A percentile compares a stretch with the other conserved stretches of the same genome.
phyloP scores from a whole-genome alignment of 2,888 invertebrate species.

The Leptura quadrifasciata region DNA sequence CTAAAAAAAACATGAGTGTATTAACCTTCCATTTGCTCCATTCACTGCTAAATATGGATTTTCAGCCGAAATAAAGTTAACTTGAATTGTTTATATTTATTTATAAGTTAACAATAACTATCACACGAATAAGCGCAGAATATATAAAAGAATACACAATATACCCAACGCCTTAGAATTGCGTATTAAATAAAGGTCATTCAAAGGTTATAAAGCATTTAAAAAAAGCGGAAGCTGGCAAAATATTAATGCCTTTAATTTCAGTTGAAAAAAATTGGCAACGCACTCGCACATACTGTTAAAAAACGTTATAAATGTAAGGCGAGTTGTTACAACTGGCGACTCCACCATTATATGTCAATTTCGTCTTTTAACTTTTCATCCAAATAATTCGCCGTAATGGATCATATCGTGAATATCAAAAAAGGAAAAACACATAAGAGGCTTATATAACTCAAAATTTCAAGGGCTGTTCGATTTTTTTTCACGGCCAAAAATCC shows the following conservation, averaged over 20 bases:
- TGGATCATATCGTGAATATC: too few relatives aligned
- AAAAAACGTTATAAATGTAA: too few relatives aligned
- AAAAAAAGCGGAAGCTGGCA: background rate
- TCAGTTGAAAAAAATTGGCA: background rate
- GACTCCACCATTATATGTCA: too few relatives aligned
- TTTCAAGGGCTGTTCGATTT: too few relatives aligned
- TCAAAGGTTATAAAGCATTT: background rate
- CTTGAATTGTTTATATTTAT: background rate
- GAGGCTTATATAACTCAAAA: too few relatives aligned
- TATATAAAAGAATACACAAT: background rate
- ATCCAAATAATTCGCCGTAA: too few relatives aligned
- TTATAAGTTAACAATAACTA: background rate
- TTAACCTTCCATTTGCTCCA: slow-evolving; percentile 22
- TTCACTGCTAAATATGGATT: background rate
- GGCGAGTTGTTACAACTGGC: too few relatives aligned
- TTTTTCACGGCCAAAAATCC: too few relatives aligned
- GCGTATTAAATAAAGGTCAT: background rate
- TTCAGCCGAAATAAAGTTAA: background rate
- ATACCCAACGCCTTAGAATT: background rate
- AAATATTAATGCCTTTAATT: background rate
- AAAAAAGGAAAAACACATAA: too few relatives aligned
- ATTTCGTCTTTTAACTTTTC: too few relatives aligned
- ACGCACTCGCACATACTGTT: too few relatives aligned
- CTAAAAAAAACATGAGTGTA: slow-evolving; percentile 20
- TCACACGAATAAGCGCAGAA: background rate